phyloP scores from a whole-genome alignment of 1,140 invertebrate species.

The Papilio dardanus region DNA sequence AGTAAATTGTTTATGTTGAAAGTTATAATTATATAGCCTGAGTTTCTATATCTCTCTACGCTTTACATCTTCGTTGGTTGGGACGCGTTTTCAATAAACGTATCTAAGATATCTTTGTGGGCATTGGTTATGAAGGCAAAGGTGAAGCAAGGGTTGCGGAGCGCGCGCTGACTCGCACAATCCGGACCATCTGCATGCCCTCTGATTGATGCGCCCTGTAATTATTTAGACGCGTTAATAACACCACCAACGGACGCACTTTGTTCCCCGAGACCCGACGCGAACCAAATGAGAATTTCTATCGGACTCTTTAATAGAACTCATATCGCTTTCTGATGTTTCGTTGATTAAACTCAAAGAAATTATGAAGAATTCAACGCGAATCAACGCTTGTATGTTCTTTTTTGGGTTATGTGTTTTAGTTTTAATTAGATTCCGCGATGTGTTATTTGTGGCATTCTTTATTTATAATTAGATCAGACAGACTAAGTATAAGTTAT shows the following conservation, averaged over 20 bases:
- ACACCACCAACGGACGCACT: conserved; percentile 80
- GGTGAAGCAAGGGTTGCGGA: conserved; percentile 80
- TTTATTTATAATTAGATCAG: neutral
- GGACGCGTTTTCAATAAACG: conserved; percentile 70
- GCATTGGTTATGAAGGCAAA: conserved; percentile 58
- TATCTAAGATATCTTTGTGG: conserved; percentile 78
- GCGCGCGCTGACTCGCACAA: conserved; percentile 80
- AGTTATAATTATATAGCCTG: neutral
- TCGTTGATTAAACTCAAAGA: conserved; percentile 77
- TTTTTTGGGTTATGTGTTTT: conserved; percentile 52
- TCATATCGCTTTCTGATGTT: conserved; percentile 78
- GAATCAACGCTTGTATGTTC: conserved; percentile 49
- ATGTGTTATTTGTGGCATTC: neutral
- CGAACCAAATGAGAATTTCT: conserved; percentile 82
- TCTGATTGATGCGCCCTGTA: conserved; percentile 83
- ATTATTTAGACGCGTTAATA: conserved; percentile 83
- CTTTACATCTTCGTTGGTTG: conserved; percentile 43
- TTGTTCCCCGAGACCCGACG: conserved; percentile 81
- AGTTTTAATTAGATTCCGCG: conserved; percentile 33
- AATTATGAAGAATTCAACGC: conserved; percentile 64
- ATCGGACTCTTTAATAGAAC: conserved; percentile 78
- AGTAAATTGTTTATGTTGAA: neutral
- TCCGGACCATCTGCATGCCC: conserved; percentile 79
- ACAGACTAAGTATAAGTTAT: neutral
- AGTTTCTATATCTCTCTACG: conserved; percentile 23